Percentiles rank a stretch among this genome's conserved stretches.
Conservation (phyloP, 2,797 vertebrate genomes). For the Rhyacichthys aspro region DNA sequence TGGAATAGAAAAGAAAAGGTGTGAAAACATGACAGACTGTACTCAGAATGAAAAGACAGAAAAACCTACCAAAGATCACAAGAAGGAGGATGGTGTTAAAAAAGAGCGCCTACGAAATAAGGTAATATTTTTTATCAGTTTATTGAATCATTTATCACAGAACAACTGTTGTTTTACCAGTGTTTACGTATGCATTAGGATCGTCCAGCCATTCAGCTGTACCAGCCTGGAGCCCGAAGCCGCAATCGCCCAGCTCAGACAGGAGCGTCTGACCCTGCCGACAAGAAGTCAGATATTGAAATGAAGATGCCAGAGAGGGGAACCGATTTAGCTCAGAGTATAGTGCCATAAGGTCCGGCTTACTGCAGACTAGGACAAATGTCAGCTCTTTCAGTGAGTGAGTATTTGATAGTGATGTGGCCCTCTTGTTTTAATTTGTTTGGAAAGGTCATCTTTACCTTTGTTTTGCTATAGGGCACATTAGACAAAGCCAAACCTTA, state of each 20-base stretch:
- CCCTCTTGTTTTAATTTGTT: conserved; percentile 62
- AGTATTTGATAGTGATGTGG: conserved; percentile 55
- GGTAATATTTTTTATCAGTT: conserved; percentile 69
- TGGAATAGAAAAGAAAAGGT: conserved; percentile 86
- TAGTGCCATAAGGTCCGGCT: conserved; percentile 34
- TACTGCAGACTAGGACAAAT: conserved; percentile 31
- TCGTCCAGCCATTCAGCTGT: conserved; percentile 96
- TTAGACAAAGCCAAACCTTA: conserved; percentile 85
- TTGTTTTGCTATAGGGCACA: conserved; percentile 62
- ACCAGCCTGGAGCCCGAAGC: conserved; percentile 92
- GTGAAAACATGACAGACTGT: conserved; percentile 79
- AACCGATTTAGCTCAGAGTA: conserved; percentile 81
- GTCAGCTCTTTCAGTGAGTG: conserved; percentile 49
- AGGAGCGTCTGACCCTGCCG: conserved; percentile 74
- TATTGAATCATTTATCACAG: not conserved
- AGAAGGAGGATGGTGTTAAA: conserved; percentile 89
- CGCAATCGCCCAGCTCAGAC: conserved; percentile 79
- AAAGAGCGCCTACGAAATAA: conserved; percentile 95
- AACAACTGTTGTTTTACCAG: conserved; percentile 2
- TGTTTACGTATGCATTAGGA: conserved; percentile 80
- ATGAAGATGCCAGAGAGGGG: conserved; percentile 85
- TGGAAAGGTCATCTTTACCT: conserved; percentile 46
- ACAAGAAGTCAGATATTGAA: conserved; percentile 86
- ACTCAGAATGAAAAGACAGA: conserved; percentile 80
- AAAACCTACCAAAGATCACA: conserved; percentile 84